Base-by-base conservation (phyloP, 2,113 vertebrate genomes). In the Malaclemys terrapin region DNA sequence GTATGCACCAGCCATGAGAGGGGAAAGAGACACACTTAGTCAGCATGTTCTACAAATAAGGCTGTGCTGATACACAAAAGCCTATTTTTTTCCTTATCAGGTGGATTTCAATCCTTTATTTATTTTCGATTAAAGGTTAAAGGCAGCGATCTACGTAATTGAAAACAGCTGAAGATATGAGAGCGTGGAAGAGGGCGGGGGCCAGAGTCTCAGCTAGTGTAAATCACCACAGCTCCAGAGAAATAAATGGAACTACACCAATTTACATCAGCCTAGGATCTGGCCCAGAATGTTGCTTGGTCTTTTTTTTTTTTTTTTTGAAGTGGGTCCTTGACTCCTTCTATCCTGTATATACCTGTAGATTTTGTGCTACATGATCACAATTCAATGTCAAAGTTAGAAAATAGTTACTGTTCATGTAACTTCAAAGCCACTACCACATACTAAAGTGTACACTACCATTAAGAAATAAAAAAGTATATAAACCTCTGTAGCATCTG, bases 391-490 rank as follows among this genome's bases (percentile, higher is more conserved):
- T 19, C n/a, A 3, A 50, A 14, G 81, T 57, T 82, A 57, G 53
- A 82, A 76, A 29, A 57, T 16, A 53, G 22, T 27, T 10, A 29
- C 38, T 16, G 38, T 45, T 57, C 42, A 29, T 27, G 24, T 82
- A 45, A 82, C 13, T 5, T 29, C n/a, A 82, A 82, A 76, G 35
- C 57, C 24, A 82, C 50, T 57, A 52, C 0, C 22, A 0, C 10
- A 38, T 49, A 35, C 42, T 1, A 2, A 38, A 65, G 19, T 52
- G 49, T 0, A 4, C 1, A 10, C 42, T 0, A 4, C 12, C 62
- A 0, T 1, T 1, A 8, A 65, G 85, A 91, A 94, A 50, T 5
- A 13, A 79, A 45, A 1, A 2, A 31, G 6, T 0, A 0, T 1
- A 3, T 79, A n/a, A 1, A 1, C n/a, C 54, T 38, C 31, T 16